These are phyloP conservation scores for Dendrocopos noguchii DNA, from an alignment of 2,113 vertebrate species.

Conservation along the genomic window DNA sequence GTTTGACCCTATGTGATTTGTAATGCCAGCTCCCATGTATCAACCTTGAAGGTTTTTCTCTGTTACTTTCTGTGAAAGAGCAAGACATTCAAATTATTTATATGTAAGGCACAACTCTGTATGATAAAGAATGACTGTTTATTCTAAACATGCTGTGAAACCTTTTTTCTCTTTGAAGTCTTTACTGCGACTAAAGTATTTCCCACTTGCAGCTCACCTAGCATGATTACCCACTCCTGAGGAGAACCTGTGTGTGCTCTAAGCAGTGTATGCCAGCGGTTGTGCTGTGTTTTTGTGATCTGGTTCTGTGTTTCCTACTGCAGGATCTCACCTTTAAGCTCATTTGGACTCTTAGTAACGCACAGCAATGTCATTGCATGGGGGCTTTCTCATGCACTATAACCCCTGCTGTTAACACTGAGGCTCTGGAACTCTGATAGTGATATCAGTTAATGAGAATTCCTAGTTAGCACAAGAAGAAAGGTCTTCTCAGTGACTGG, in stretches of 20 bases:
- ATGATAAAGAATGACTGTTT: constrained; percentile 26
- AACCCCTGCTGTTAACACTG: neutral
- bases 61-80: constrained; percentile 89
- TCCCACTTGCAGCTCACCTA: neutral
- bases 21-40: constrained; percentile 46
- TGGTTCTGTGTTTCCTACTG: neutral
- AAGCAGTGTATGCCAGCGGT: neutral
- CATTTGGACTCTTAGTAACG: neutral
- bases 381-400: neutral
- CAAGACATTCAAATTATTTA: constrained; percentile 55
- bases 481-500: neutral
- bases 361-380: neutral
- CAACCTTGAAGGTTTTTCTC: constrained; percentile 74
- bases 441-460: constrained; percentile 7
- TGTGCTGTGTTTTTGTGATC: neutral
- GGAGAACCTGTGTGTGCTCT: neutral
- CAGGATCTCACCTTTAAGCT: neutral
- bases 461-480: constrained; percentile 40
- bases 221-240: neutral
- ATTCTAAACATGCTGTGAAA: neutral
- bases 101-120: constrained; percentile 1
- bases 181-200: neutral
- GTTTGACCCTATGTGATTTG: constrained; percentile 6
- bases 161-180: neutral
- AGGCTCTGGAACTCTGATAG: neutral